Evolutionary conservation across 2,113 vertebrate species (phyloP).

Genomic region (Phyllostomus hastatus): DNA sequence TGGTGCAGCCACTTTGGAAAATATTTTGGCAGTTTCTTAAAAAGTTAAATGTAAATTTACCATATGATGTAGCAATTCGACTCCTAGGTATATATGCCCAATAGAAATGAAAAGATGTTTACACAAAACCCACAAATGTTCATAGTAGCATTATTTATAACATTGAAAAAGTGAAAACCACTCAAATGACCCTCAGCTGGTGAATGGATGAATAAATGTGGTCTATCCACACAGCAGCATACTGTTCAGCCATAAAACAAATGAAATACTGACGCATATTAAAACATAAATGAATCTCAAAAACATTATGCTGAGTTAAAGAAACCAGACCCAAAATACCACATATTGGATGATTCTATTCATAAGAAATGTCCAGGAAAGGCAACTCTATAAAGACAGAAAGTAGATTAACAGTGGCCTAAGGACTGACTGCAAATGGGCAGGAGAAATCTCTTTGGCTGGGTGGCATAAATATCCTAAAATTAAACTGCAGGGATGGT

Average conservation of each 20-base stretch:
- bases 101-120: neutral
- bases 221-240: neutral
- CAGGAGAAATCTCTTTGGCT: neutral
- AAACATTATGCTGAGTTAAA: neutral
- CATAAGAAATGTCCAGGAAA: neutral
- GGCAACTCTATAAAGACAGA: neutral
- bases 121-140: neutral
- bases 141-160: neutral
- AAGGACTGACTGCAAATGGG: neutral
- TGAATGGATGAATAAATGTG: neutral
- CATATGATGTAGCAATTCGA: neutral
- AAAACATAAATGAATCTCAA: neutral
- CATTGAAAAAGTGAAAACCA: neutral
- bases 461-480: neutral
- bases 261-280: neutral
- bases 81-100: neutral
- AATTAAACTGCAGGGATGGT: neutral
- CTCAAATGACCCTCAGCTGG: neutral
- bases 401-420: neutral
- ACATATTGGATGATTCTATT: neutral
- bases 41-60: neutral
- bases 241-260: neutral
- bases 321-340: neutral
- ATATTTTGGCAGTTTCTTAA: neutral
- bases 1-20: neutral